Conservation (phyloP, 2,888 invertebrate genomes). For the Acanthopleura granulata region DNA sequence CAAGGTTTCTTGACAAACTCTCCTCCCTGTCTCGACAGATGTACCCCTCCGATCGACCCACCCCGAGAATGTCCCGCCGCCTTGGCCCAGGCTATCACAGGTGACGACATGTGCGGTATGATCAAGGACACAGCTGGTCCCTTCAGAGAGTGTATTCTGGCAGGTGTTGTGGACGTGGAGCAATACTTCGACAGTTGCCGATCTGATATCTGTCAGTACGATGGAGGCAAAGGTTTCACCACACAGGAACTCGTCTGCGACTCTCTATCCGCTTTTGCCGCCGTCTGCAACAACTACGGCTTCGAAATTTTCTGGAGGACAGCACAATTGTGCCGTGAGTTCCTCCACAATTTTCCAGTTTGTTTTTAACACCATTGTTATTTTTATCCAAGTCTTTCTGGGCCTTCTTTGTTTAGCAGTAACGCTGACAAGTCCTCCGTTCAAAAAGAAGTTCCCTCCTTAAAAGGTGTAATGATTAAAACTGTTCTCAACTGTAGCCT, state of each 20-base stretch:
- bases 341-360: too few relatives aligned
- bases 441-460: too few relatives aligned
- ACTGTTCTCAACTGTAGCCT: too few relatives aligned
- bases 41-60: constrained; percentile 8
- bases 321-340: constrained; percentile 31
- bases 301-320: constrained; percentile 25
- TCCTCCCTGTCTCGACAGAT: neutral
- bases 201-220: constrained; percentile 28
- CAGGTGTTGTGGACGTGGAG: constrained; percentile 32
- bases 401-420: too few relatives aligned
- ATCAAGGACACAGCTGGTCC: constrained; percentile 34
- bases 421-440: too few relatives aligned
- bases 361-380: too few relatives aligned
- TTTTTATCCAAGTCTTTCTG: too few relatives aligned
- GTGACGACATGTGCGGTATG: constrained; percentile 24
- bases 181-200: constrained; percentile 27
- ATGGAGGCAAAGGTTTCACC: neutral
- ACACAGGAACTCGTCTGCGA: constrained; percentile 22
- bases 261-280: constrained; percentile 26
- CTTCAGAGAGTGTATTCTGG: constrained; percentile 42
- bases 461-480: too few relatives aligned
- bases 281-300: constrained; percentile 24
- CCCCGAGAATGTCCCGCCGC: neutral
- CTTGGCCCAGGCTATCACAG: neutral
- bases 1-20: neutral